These are phyloP conservation scores for Apotomis turbidana DNA, from an alignment of 2,888 invertebrate species.

Conservation along the genomic window DNA sequence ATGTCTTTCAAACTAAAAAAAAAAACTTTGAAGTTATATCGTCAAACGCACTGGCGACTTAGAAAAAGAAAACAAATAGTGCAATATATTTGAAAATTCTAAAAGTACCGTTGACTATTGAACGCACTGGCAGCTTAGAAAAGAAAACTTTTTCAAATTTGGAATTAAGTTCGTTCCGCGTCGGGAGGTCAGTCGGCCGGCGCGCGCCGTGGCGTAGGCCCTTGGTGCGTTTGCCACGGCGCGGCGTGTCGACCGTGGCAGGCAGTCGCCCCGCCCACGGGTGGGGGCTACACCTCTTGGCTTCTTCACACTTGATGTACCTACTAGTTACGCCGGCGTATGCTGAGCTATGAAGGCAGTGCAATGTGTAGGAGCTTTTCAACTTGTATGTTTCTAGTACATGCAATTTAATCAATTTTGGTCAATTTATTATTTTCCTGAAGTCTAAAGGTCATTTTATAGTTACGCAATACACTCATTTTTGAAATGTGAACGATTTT, in stretches of 20 bases:
- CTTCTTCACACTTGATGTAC: constrained; percentile 64
- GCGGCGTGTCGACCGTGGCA: constrained; percentile 42
- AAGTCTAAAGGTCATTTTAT: too few species aligned
- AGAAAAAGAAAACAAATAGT: not conserved
- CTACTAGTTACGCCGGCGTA: constrained; percentile 70
- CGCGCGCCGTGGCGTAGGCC: constrained; percentile 56
- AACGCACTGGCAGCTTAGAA: constrained; percentile 20
- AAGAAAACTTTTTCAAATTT: constrained; percentile 31
- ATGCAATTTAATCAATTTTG: not conserved
- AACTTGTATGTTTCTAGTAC: not conserved
- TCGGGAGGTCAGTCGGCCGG: constrained; percentile 20
- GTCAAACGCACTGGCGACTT: constrained; percentile 1
- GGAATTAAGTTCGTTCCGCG: not conserved
- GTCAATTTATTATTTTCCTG: too few species aligned
- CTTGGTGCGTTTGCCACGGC: constrained; percentile 58
- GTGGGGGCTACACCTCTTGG: constrained; percentile 63
- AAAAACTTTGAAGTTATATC: not conserved
- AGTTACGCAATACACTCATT: too few species aligned
- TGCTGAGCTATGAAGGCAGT: constrained; percentile 50
- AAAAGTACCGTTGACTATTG: not conserved
- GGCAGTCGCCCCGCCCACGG: constrained; percentile 71
- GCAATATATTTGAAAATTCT: not conserved
- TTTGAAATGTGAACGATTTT: too few species aligned
- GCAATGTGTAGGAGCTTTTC: not conserved
- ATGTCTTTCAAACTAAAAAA: not conserved